Conservation (phyloP, 2,888 invertebrate species). For the Lithosia quadra region DNA sequence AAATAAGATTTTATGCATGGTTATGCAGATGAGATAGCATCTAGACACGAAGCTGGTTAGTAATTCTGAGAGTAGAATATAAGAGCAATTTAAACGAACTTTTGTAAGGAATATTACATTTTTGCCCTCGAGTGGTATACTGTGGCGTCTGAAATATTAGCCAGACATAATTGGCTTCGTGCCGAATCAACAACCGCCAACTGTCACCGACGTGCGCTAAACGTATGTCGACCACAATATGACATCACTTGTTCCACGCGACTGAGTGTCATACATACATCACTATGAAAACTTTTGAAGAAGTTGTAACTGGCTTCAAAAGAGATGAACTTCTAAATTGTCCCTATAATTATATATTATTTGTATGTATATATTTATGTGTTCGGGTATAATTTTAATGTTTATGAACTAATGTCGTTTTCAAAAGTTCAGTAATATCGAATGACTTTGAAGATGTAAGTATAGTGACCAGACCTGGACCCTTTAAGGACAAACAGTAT, state of each 20-base stretch:
- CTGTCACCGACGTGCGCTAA: conserved; percentile 22
- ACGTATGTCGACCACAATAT: not conserved
- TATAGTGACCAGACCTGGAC: too few species aligned
- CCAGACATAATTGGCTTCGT: conserved; percentile 35
- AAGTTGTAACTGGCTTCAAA: not conserved
- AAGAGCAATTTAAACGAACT: conserved; percentile 36
- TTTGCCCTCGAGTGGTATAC: conserved; percentile 21
- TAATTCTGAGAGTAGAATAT: conserved; percentile 33
- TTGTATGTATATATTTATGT: too few species aligned
- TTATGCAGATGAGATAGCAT: conserved; percentile 48
- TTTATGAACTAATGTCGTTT: too few species aligned
- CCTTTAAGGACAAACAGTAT: not conserved
- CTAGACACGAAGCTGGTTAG: conserved; percentile 35
- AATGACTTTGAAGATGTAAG: too few species aligned
- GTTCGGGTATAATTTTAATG: too few species aligned
- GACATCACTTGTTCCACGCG: not conserved
- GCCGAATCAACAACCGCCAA: conserved; percentile 35
- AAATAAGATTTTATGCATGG: conserved; percentile 52
- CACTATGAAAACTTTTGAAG: not conserved
- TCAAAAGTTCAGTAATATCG: too few species aligned
- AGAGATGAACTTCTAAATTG: not conserved
- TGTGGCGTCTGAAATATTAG: conserved; percentile 32
- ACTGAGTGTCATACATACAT: not conserved
- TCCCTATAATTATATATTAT: too few species aligned
- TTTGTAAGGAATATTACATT: conserved; percentile 21